Conservation (phyloP, 2,888 invertebrate genomes). For the Nematopogon swammerdamellus region DNA sequence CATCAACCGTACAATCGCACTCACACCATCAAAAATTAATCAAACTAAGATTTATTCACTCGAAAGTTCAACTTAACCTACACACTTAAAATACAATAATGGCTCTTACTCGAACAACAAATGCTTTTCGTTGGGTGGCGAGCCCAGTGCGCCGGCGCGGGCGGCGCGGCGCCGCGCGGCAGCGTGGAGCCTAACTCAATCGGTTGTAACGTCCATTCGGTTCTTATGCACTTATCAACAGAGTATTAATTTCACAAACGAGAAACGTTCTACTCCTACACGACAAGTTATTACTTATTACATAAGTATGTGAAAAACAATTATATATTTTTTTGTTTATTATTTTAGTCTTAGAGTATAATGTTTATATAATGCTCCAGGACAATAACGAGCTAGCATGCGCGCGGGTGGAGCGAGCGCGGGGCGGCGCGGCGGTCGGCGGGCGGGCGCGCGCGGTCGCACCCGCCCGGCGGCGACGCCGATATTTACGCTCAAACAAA, state of each 20-base stretch:
- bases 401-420: constrained; percentile 14
- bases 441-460: too few species aligned
- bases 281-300: constrained; percentile 46
- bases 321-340: constrained; percentile 37
- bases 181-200: too few species aligned
- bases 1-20: constrained; percentile 25
- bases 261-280: constrained; percentile 35
- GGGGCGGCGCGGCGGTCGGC: constrained; percentile 4
- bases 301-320: constrained; percentile 50
- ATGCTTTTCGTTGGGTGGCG: constrained; percentile 50
- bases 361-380: constrained; percentile 24
- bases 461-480: too few species aligned
- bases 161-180: neutral
- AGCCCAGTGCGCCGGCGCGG: too few species aligned
- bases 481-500: neutral
- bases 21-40: neutral
- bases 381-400: constrained; percentile 21
- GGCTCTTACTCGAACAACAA: constrained; percentile 55
- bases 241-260: constrained; percentile 20
- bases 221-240: neutral
- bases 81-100: constrained; percentile 53
- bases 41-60: constrained; percentile 50
- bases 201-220: neutral
- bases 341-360: constrained; percentile 34
- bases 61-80: constrained; percentile 55